These are phyloP conservation scores for Apistogramma diplotaenia DNA, from an alignment of 2,113 vertebrate genomes.

Conservation along the genomic window DNA sequence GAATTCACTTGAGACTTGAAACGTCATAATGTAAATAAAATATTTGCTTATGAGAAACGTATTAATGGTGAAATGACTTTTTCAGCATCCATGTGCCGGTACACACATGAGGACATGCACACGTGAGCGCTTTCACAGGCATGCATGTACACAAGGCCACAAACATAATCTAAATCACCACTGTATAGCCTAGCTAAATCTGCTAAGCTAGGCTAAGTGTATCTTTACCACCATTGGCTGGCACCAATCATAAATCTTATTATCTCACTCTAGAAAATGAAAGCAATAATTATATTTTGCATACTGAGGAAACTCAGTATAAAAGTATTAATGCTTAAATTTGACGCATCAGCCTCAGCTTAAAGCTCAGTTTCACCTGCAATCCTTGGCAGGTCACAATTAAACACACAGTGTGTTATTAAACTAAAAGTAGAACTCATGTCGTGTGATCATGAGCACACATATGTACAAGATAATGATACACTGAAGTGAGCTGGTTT, in stretches of 20 bases:
- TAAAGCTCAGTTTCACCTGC: neutral
- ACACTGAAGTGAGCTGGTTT: conserved; percentile 36
- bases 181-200: neutral
- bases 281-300: neutral
- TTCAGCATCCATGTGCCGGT: neutral
- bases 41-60: neutral
- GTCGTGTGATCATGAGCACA: conserved; percentile 2
- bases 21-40: neutral
- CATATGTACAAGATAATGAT: conserved; percentile 8
- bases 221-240: neutral
- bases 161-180: neutral
- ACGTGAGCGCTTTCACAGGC: neutral
- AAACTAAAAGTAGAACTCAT: neutral
- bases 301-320: neutral
- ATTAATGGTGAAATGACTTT: too few species aligned
- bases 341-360: neutral
- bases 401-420: neutral
- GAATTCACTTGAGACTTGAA: neutral
- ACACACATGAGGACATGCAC: neutral
- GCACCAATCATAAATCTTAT: neutral
- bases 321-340: too few species aligned
- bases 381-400: neutral
- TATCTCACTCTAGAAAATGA: neutral
- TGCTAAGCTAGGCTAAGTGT: neutral
- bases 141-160: neutral